A percentile compares a stretch with the other conserved stretches of the same genome.
Evolutionary conservation across 2,797 vertebrate species (phyloP).

Genomic region (Delichon dasypus): DNA sequence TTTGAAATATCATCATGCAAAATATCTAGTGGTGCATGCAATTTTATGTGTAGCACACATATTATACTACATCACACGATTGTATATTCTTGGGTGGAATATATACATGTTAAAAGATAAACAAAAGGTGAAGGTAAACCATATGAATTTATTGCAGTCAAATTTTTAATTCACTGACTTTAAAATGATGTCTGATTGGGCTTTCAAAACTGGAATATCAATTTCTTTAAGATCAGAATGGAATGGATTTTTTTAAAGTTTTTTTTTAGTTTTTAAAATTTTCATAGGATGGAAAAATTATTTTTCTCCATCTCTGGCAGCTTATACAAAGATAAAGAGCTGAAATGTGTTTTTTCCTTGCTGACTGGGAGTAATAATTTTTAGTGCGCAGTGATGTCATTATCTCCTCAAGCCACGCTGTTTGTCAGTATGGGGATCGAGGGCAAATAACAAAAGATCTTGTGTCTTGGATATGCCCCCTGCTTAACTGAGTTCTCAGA

Average conservation of each 20-base stretch:
- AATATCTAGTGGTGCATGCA: background rate
- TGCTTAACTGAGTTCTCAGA: background rate
- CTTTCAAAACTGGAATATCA: background rate
- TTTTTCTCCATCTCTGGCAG: background rate
- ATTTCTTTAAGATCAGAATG: background rate
- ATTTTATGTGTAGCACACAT: background rate
- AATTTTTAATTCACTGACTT: background rate
- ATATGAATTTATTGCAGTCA: background rate
- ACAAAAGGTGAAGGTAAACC: background rate
- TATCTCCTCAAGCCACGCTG: background rate
- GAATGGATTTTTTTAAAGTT: background rate
- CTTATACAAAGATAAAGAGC: background rate
- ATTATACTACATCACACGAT: background rate
- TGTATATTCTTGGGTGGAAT: background rate
- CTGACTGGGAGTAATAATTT: background rate
- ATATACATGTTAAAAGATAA: background rate
- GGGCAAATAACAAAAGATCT: background rate
- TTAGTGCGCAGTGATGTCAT: background rate
- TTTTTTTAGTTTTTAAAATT: background rate
- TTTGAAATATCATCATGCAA: background rate
- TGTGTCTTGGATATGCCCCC: background rate
- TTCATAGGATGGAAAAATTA: background rate
- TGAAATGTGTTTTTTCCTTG: background rate
- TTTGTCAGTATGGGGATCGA: background rate
- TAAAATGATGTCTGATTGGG: background rate